Evolutionary conservation across 2,113 vertebrate genomes (phyloP).

Genomic region (Oncorhynchus tshawytscha): DNA sequence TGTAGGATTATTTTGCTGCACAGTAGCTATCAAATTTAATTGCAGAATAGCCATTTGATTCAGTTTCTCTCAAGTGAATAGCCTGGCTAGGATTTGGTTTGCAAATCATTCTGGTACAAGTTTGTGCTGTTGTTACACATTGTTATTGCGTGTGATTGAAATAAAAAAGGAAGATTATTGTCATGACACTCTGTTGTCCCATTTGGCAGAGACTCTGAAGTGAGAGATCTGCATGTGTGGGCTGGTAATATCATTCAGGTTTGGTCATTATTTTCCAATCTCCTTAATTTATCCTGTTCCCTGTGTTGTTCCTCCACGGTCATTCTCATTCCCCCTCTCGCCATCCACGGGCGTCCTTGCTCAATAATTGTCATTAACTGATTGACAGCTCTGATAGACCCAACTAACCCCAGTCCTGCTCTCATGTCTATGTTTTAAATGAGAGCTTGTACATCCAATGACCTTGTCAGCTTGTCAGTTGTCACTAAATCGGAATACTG

Average conservation of each 20-base stretch:
- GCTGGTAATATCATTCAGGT: conserved; percentile 67
- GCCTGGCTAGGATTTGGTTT: background rate
- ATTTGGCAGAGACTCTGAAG: conserved; percentile 47
- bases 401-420: conserved; percentile 93
- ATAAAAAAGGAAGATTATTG: background rate
- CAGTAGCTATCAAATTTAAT: background rate
- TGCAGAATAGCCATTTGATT: no score
- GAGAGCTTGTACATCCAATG: conserved; percentile 95
- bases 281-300: conserved; percentile 78
- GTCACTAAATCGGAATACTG: conserved; percentile 72
- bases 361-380: conserved; percentile 99
- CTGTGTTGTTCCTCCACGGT: conserved; percentile 81
- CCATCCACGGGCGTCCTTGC: conserved; percentile 87
- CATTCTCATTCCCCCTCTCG: conserved; percentile 87
- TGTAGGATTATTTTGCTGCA: background rate
- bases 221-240: conserved; percentile 71
- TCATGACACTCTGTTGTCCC: conserved; percentile 39
- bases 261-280: conserved; percentile 78
- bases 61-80: no score
- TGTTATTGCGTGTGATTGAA: background rate
- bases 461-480: conserved; percentile 95
- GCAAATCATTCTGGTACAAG: background rate
- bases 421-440: conserved; percentile 96
- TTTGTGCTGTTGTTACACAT: background rate
- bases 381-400: conserved; percentile 98